phyloP scores from a whole-genome alignment of 2,888 invertebrate species.

The Suillia variegata region DNA sequence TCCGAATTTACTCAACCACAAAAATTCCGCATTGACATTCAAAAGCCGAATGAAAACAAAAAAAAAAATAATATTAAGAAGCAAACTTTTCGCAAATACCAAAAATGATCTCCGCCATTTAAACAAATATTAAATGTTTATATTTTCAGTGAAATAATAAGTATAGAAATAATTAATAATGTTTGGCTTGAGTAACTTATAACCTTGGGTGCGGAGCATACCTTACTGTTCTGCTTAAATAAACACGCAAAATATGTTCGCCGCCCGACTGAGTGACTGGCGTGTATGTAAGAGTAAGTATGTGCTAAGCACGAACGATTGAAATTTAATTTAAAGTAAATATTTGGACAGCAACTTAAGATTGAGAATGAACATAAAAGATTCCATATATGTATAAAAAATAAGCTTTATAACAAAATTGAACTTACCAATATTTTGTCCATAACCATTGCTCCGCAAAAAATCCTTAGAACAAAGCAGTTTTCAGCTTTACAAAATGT shows the following conservation, averaged over 20 bases:
- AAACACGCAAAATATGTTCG: background rate
- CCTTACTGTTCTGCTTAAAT: background rate
- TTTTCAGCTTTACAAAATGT: constrained; percentile 19
- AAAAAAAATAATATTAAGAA: too few species aligned
- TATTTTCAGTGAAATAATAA: too few species aligned
- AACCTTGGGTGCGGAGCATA: background rate
- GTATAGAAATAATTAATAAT: too few species aligned
- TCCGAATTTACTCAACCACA: too few species aligned
- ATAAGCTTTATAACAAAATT: too few species aligned
- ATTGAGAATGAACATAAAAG: too few species aligned
- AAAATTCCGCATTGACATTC: too few species aligned
- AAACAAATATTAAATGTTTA: too few species aligned
- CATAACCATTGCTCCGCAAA: constrained; percentile 55
- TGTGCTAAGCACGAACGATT: background rate
- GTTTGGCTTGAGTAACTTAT: background rate
- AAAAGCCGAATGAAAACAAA: too few species aligned
- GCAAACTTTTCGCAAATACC: too few species aligned
- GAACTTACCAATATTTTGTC: constrained; percentile 52
- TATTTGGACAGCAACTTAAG: background rate
- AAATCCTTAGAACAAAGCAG: constrained; percentile 31
- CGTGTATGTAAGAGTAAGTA: background rate
- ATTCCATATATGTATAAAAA: too few species aligned
- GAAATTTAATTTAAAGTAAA: constrained; percentile 9
- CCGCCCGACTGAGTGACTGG: background rate
- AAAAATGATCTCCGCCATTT: too few species aligned